Conservation (phyloP, 2,797 vertebrate genomes). For the Danio choprae region DNA sequence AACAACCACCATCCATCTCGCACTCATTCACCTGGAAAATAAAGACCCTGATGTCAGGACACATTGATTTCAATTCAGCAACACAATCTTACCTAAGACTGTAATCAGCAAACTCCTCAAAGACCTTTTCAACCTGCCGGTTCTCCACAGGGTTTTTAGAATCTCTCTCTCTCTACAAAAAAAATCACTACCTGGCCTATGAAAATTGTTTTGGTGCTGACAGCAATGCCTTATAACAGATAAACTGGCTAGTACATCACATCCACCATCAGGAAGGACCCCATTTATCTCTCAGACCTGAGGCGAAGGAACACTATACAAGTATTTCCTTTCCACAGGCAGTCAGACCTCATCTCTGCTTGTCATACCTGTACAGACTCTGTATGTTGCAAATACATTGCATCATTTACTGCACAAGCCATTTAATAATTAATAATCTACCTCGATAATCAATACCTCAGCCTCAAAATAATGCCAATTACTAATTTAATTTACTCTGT, state of each 20-base stretch:
- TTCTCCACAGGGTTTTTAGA: neutral
- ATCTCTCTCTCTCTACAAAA: neutral
- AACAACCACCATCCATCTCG: neutral
- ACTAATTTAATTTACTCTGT: neutral
- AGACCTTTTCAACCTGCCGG: too few relatives aligned
- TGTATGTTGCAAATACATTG: neutral
- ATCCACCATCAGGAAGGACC: neutral
- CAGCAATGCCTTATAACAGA: neutral
- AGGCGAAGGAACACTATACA: neutral
- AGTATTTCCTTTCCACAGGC: neutral
- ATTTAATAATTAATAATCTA: conserved; percentile 13
- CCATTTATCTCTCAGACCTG: neutral
- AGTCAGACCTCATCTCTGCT: neutral
- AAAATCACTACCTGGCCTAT: neutral
- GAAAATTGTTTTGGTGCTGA: neutral
- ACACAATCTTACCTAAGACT: neutral
- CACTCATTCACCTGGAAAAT: neutral
- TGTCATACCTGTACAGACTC: conserved; percentile 1
- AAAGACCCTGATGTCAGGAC: neutral
- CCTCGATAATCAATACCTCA: neutral
- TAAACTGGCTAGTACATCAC: conserved; percentile 5
- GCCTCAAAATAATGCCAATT: neutral
- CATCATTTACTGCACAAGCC: neutral
- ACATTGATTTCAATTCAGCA: neutral
- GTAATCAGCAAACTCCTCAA: neutral